Base-by-base conservation (phyloP, 2,797 vertebrate species). In the Anas bernieri region DNA sequence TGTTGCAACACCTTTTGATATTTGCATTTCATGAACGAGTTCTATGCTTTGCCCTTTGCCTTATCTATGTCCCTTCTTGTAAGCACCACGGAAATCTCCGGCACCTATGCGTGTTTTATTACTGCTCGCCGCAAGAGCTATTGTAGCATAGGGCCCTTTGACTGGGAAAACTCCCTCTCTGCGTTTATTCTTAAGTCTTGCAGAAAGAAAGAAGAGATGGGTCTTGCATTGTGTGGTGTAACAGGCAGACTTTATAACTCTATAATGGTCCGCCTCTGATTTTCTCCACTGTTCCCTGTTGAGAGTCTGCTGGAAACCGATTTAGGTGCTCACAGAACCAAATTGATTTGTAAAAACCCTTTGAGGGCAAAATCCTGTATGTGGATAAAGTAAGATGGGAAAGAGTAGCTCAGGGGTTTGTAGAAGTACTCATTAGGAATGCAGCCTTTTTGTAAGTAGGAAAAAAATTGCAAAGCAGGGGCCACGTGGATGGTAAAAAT, bases 101-200 rank as follows among this genome's bases (percentile, higher is more conserved):
- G 5, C 45, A 43, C 22, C 55, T 9, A 48, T 0, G 0, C 15
- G 3, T 4, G 0, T 46, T 84, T 70, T 20, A 63, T 76, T 62
- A 12, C 30, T 77, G 46, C 70, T 63, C 2, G 2, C 30, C 67
- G 26, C 87, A 11, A 1, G 18, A 73, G 87, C 63, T 93, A 1
- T 39, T 67, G 52, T 56, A 31, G 54, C 12, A 2, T 21, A 18
- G 74, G 61, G 61, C 35, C 63, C 33, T 87, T 45, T 80, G 56
- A n/a, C 88, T 69, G 70, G 52, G 28, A 68, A 33, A 13, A 3
- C 30, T 87, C 59, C 84, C 46, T 39, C 82, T 76, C 91, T 37
- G 21, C 7, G 1, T 67, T 91, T 55, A 70, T 76, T 74, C 75
- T 77, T 12, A 33, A 68, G 58, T 25, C 52, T 59, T 54, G 45